Evolutionary conservation across 2,888 invertebrate genomes (phyloP), one percentile per base, ranked within the genome.

Genomic region (Vanessa cardui): DNA sequence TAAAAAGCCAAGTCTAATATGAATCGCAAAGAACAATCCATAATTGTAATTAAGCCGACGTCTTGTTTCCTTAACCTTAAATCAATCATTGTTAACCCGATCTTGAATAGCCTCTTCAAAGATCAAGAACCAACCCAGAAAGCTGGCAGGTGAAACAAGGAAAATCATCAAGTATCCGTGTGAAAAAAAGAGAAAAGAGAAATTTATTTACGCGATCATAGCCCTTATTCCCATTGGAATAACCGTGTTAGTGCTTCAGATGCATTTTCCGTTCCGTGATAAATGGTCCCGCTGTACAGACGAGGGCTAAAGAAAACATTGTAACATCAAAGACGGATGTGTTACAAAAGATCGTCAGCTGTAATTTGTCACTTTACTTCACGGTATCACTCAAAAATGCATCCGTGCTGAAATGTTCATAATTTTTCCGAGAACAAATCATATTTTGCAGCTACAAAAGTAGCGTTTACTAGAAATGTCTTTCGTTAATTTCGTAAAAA

Each of bases 311-410:
- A 72, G 64, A 70, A 66, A 61, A 71, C 58, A 67, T 44, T 58
- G 64, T 62, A 64, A 84, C 83, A 86, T 90, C 89, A 90, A 90
- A 90, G 85, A 54, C 16, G 66, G 45, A 75, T 79, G 80, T 78
- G 80, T 78, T 80, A 81, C 80, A 81, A 81, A 81, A 79, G 68
- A 65, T 39, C 78, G 78, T 78, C 79, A 76, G 77, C 73, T 77
- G 79, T 81, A 86, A 89, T 90, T 89, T 88, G 87, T 89, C 89
- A 88, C 74, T 78, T 73, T 69, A 75, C 74, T 74, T 74, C 74
- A 75, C 73, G 72, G 76, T 75, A 78, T 78, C 77, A 78, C 77
- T 78, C 73, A 74, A 76, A 77, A 72, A 72, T 71, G 76, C 75
- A 74, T 66, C 68, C 72, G 74, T 62, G 69, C 67, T 77, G 76